Evolutionary conservation across 2,113 vertebrate genomes (phyloP), one percentile per base, ranked within the genome.

Genomic region (Azemiops feae): DNA sequence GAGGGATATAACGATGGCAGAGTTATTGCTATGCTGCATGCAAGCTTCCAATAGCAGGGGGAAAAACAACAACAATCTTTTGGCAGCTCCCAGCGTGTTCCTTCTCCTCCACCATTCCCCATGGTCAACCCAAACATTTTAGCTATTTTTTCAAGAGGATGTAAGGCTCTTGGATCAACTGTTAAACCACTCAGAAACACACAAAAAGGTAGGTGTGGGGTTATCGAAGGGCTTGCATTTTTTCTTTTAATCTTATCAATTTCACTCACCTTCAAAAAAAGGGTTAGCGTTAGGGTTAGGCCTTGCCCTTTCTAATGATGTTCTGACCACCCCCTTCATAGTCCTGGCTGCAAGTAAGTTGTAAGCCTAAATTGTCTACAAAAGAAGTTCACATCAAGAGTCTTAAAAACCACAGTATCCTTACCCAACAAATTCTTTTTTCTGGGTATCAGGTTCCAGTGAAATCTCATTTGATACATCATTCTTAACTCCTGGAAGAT

Each of bases 351-450:
- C 23, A 92, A 54, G 52, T 18, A 34, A 69, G 20, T 27, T 8
- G 2, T 39, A 81, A 39, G 34, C 2, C 69, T 34, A 74, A 39
- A 74, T 8, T 74, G 69, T 39, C 34, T 39, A 81, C n/a, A 81
- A 81, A 81, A 81, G 2, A 81, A 81, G 16, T 81, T 81, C 18
- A 43, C 2, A 58, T 60, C 57, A 58, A 85, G n/a, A 20, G 54
- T 27, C 58, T 54, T 14, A 89, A 91, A 93, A 95, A 4, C 8
- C 94, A 81, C 1, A 81, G 91, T 92, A n/a, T 55, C 3, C 45
- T 97, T 97, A 98, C 98, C 93, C 39, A 94, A 81, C 0, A 54
- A 91, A 94, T 52, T 60, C 90, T 12, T 94, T 93, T 90, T 95
- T 94, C 87, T 96, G 95, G 20, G 47, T 91, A 87, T 91, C 53